Evolutionary conservation across 2,113 vertebrate genomes (phyloP), one percentile per base, ranked within the genome.

Genomic region (Pristiophorus japonicus): DNA sequence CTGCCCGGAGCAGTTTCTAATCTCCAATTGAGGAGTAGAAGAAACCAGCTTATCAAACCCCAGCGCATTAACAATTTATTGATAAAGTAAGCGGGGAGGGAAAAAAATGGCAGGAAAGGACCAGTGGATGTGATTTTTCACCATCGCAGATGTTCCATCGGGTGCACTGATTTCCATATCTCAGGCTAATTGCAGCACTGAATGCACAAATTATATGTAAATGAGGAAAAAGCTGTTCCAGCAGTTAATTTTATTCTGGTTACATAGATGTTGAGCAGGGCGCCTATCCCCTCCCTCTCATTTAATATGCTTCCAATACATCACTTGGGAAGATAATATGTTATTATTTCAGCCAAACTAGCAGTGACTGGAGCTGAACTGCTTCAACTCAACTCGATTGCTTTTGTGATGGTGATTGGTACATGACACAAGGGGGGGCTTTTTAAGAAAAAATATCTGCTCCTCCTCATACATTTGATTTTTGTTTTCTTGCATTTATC

Each of bases 151-250:
- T n/a, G n/a, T n/a, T n/a, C n/a, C n/a, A n/a, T n/a, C n/a, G n/a
- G n/a, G n/a, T n/a, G n/a, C 4, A 91, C 18, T 91, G 55, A 91
- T 91, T 91, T 63, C 88, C 88, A 92, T 65, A 92, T 38, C 6
- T 3, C 55, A 62, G 16, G 51, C 30, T 59, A 14, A 12, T 34
- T 62, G 51, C 51, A n/a, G 87, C 6, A n/a, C 59, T 38, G 59
- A 63, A n/a, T 42, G 7, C n/a, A 92, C 88, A 92, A 92, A 62
- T n/a, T 92, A 62, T 65, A 65, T 92, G 88, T 92, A 92, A 63
- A 92, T 65, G n/a, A 65, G 88, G 59, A 7, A 63, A 63, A 18
- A 3, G 14, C n/a, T 42, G 38, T 22, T 20, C 16, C n/a, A 42
- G 38, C 78, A 81, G 78, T 42, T 81, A 81, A 45, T 42, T 22